These are phyloP conservation scores for Rotaria sp. DNA, from an alignment of 2,888 invertebrate genomes.

Conservation along the genomic window DNA sequence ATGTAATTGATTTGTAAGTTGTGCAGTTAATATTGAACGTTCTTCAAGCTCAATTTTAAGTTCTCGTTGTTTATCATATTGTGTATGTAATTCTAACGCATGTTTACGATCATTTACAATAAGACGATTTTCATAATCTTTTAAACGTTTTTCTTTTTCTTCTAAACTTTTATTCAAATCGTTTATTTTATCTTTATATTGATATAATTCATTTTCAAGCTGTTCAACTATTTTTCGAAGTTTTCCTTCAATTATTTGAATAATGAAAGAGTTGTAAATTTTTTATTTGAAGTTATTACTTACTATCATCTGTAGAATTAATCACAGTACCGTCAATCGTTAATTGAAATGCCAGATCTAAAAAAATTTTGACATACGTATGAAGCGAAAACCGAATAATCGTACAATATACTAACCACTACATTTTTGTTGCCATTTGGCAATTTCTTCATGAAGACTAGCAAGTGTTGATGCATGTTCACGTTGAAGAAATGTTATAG, in stretches of 20 bases:
- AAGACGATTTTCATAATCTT: not conserved
- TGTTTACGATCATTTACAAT: not conserved
- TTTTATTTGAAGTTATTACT: not conserved
- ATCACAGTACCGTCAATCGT: not conserved
- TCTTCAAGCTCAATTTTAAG: not conserved
- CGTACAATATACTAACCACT: not conserved
- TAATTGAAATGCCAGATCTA: conserved; percentile 3
- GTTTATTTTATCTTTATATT: not conserved
- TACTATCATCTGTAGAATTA: not conserved
- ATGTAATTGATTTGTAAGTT: not conserved
- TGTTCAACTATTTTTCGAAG: not conserved
- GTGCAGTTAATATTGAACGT: not conserved
- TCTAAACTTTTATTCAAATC: not conserved
- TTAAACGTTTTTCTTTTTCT: not conserved
- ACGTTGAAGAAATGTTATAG: not conserved
- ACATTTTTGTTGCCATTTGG: not conserved
- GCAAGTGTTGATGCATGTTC: conserved; percentile 6
- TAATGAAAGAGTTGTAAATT: not conserved
- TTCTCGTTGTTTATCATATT: not conserved
- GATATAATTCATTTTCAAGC: not conserved
- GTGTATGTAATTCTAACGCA: not conserved
- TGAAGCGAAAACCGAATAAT: not conserved
- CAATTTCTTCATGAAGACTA: not conserved
- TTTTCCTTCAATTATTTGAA: not conserved
- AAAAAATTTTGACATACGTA: not conserved